Percentiles rank a stretch among this genome's conserved stretches.
Conservation (phyloP, 2,797 vertebrate genomes). For the Eulemur coronatus region DNA sequence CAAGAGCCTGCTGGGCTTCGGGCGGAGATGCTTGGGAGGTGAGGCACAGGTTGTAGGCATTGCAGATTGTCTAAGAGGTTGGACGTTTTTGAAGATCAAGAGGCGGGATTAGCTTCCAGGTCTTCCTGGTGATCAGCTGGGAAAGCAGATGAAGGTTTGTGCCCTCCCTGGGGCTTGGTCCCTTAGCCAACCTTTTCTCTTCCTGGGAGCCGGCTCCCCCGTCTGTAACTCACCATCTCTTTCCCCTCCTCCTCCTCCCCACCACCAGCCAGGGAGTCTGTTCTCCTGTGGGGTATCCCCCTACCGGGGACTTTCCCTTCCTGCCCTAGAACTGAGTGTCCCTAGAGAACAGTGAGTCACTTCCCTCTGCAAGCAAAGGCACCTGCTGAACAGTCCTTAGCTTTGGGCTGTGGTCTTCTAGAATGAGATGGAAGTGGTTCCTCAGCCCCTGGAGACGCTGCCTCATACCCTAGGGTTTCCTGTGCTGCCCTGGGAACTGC, state of each 20-base stretch:
- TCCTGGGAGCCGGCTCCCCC: neutral
- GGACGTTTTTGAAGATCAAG: neutral
- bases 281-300: neutral
- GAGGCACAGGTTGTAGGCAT: neutral
- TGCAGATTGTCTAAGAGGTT: neutral
- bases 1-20: neutral
- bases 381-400: neutral
- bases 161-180: neutral
- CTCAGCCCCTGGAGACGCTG: neutral
- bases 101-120: neutral
- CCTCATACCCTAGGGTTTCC: neutral
- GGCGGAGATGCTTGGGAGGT: neutral
- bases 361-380: neutral
- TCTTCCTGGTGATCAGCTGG: neutral
- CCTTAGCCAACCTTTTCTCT: neutral
- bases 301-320: neutral
- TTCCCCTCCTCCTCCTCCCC: neutral
- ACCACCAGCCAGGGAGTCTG: neutral
- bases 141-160: neutral
- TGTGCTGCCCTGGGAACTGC: neutral
- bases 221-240: neutral
- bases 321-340: neutral
- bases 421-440: neutral
- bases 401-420: neutral
- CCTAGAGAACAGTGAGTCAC: neutral